Evolutionary conservation across 2,113 vertebrate genomes (phyloP).

Genomic region (Pedetes capensis): DNA sequence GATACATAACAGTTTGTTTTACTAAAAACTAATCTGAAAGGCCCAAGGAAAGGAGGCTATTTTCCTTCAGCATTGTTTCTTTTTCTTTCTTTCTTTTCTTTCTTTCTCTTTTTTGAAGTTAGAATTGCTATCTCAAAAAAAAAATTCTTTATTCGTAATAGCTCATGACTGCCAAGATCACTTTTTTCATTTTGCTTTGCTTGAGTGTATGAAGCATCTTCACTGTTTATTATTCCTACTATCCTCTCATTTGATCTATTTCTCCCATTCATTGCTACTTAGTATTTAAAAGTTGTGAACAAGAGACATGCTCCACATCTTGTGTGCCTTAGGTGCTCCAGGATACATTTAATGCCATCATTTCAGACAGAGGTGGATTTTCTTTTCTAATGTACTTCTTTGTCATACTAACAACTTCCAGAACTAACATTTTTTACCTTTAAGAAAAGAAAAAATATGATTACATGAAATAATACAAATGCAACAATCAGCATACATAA

Average conservation of each 20-base stretch:
- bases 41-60: conserved; percentile 63
- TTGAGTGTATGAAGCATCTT: conserved; percentile 59
- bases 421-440: conserved; percentile 51
- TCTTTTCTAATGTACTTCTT: conserved; percentile 19
- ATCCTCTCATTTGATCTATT: conserved; percentile 74
- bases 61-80: conserved; percentile 29
- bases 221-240: conserved; percentile 63
- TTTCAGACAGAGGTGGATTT: not conserved
- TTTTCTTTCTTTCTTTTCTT: conserved; percentile 9
- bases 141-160: conserved; percentile 67
- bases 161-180: conserved; percentile 59
- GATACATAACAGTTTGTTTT: conserved; percentile 76
- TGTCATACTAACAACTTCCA: conserved; percentile 41
- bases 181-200: conserved; percentile 67
- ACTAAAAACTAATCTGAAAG: conserved; percentile 65
- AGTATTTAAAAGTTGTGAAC: conserved; percentile 63
- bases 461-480: not conserved
- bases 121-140: not conserved
- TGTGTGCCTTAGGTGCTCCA: conserved; percentile 59
- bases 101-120: conserved; percentile 58
- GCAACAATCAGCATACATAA: not conserved
- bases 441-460: not conserved
- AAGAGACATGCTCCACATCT: conserved; percentile 41
- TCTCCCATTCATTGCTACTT: conserved; percentile 62
- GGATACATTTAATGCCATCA: not conserved